Percentiles rank a stretch among this genome's conserved stretches.
Evolutionary conservation across 1,140 invertebrate species (phyloP).

Genomic region (Philopotamus ludificatus): DNA sequence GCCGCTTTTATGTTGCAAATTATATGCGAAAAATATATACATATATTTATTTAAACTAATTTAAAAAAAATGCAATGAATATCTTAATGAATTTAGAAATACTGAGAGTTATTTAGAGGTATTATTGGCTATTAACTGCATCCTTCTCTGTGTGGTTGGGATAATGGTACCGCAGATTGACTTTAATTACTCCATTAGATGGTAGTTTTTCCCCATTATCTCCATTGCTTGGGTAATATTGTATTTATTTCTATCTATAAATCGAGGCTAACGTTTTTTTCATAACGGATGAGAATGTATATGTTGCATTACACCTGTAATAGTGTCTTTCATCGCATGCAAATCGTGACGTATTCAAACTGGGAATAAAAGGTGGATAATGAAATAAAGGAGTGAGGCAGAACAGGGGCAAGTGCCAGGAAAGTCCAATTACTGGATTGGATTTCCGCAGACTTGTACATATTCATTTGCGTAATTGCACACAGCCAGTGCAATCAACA

Average conservation of each 20-base stretch:
- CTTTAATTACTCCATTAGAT: slow-evolving; percentile 28
- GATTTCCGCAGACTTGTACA: slow-evolving; percentile 26
- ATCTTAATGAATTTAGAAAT: too few species aligned
- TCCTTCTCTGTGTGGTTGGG: background rate
- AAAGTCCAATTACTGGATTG: slow-evolving; percentile 33
- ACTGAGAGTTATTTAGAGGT: too few species aligned
- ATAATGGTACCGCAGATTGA: slow-evolving; percentile 27
- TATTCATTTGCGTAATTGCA: slow-evolving; percentile 36
- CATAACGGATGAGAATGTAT: too few species aligned
- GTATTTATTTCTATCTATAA: background rate
- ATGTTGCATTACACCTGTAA: background rate
- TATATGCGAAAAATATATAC: background rate
- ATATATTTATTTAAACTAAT: background rate
- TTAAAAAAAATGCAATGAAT: too few species aligned
- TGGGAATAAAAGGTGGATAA: too few species aligned
- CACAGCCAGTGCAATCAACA: slow-evolving; percentile 17
- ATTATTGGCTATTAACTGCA: slow-evolving; percentile 25
- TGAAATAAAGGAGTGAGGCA: too few species aligned
- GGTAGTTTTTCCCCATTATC: slow-evolving; percentile 17
- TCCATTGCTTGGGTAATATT: background rate
- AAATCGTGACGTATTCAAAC: background rate
- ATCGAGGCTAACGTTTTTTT: too few species aligned
- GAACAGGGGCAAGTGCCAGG: too few species aligned
- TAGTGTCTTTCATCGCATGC: background rate
- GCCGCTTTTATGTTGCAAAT: background rate